Percentiles rank a stretch among this genome's conserved stretches.
These are phyloP conservation scores for Leucophora obtusa DNA, from an alignment of 2,888 invertebrate genomes.

Conservation along the genomic window DNA sequence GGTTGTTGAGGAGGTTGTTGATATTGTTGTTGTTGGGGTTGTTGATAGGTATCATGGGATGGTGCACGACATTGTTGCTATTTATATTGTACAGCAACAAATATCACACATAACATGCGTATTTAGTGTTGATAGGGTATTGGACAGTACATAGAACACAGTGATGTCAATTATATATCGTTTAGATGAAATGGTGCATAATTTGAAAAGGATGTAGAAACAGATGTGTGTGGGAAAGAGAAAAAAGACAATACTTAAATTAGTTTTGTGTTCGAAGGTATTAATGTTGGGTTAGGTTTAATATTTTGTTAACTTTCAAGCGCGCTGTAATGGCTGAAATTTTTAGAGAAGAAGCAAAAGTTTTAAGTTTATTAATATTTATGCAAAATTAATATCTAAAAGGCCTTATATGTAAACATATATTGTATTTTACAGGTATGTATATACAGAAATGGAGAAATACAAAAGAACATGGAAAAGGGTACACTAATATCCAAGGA, in stretches of 20 bases:
- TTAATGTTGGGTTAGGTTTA: conserved; percentile 54
- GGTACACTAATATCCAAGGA: too few relatives aligned
- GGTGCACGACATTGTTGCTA: conserved; percentile 73
- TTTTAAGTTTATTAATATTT: conserved; percentile 55
- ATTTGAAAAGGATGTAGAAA: conserved; percentile 62
- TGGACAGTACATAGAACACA: neutral
- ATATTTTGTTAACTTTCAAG: conserved; percentile 50
- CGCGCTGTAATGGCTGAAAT: conserved; percentile 72
- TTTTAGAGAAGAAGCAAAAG: conserved; percentile 54
- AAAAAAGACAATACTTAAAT: conserved; percentile 67
- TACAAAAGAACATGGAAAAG: too few relatives aligned
- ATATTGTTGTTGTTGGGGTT: conserved; percentile 66
- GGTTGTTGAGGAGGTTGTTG: conserved; percentile 46
- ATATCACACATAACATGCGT: conserved; percentile 41
- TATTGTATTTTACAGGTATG: conserved; percentile 22
- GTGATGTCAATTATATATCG: neutral
- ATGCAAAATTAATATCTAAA: conserved; percentile 33
- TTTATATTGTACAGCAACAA: conserved; percentile 50
- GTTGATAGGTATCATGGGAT: conserved; percentile 65
- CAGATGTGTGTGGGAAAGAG: conserved; percentile 57
- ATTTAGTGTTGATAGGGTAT: conserved; percentile 51
- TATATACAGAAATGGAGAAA: neutral
- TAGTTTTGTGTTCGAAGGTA: conserved; percentile 61
- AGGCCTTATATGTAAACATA: conserved; percentile 15
- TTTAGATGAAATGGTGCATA: conserved; percentile 43